These are phyloP conservation scores for Turritopsis dohrnii DNA, from an alignment of 30 jellyfish, hydroid and myxozoan genomes.

Conservation along the genomic window DNA sequence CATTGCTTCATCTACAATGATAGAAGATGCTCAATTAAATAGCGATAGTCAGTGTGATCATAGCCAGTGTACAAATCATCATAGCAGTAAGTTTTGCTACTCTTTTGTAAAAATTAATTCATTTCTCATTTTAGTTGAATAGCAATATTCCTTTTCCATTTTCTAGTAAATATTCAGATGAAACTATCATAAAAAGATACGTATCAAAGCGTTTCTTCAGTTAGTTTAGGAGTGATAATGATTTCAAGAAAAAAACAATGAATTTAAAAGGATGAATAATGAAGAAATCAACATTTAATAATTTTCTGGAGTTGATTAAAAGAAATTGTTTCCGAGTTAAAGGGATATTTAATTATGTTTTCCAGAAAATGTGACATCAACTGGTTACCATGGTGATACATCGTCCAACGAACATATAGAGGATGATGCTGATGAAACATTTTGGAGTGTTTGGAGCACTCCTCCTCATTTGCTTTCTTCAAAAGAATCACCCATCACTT, in stretches of 20 bases:
- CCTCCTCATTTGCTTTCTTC: conserved; percentile 20
- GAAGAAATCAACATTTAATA: too few species aligned
- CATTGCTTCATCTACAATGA: conserved; percentile 21
- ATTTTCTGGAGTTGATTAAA: too few species aligned
- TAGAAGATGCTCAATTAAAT: conserved; percentile 4
- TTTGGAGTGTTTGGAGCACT: conserved; percentile 35
- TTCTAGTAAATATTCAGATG: too few species aligned
- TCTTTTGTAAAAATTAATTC: background rate
- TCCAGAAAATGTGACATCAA: background rate
- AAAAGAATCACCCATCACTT: conserved; percentile 16
- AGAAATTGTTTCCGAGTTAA: too few species aligned
- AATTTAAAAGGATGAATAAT: too few species aligned
- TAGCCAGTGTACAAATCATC: background rate
- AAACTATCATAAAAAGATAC: too few species aligned
- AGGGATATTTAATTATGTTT: too few species aligned
- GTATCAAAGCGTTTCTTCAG: too few species aligned
- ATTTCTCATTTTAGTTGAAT: too few species aligned
- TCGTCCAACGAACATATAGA: background rate
- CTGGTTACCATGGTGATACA: conserved; percentile 29
- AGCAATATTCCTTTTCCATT: too few species aligned
- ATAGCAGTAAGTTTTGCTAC: background rate
- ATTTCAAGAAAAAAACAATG: too few species aligned
- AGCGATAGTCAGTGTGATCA: background rate
- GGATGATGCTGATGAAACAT: conserved; percentile 23
- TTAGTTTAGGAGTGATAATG: too few species aligned